Conservation (phyloP, 2,113 vertebrate genomes). For the Catharus fuscescens region DNA sequence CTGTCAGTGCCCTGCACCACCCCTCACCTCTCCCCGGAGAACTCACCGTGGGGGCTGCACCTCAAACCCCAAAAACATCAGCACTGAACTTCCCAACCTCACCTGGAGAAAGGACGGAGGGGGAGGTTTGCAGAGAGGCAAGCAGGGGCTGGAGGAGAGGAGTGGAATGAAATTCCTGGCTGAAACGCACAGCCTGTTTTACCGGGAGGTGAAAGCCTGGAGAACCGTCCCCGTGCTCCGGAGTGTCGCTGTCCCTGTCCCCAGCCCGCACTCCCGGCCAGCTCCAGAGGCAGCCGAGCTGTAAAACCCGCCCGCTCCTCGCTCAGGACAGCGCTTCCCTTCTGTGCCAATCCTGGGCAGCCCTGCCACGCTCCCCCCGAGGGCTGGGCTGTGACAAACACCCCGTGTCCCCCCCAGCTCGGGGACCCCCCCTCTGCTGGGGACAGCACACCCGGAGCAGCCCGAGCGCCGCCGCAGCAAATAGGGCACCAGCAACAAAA, state of each 20-base stretch:
- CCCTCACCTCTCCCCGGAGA: not conserved
- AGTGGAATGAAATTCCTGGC: not conserved
- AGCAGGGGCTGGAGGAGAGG: not conserved
- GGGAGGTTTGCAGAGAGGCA: not conserved
- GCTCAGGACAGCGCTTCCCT: not conserved
- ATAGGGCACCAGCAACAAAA: not conserved
- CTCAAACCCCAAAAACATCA: not conserved
- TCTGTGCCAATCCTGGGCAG: accelerated
- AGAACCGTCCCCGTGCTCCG: accelerated
- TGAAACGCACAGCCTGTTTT: not conserved
- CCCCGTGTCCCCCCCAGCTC: not conserved
- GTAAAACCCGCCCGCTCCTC: not conserved
- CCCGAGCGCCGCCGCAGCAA: accelerated
- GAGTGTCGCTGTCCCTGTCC: not conserved
- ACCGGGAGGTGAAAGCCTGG: accelerated
- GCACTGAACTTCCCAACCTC: not conserved
- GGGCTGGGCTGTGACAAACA: not conserved
- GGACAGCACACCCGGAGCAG: not conserved
- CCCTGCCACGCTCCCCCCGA: not conserved
- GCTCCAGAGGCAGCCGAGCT: not conserved
- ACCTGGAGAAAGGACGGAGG: not conserved
- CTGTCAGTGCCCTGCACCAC: not conserved
- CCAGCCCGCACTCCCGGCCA: not conserved
- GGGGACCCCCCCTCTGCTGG: not conserved
- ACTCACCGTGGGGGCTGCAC: accelerated